Conservation (phyloP, 1,140 invertebrate genomes). For the Druon quercuslanigerum region DNA sequence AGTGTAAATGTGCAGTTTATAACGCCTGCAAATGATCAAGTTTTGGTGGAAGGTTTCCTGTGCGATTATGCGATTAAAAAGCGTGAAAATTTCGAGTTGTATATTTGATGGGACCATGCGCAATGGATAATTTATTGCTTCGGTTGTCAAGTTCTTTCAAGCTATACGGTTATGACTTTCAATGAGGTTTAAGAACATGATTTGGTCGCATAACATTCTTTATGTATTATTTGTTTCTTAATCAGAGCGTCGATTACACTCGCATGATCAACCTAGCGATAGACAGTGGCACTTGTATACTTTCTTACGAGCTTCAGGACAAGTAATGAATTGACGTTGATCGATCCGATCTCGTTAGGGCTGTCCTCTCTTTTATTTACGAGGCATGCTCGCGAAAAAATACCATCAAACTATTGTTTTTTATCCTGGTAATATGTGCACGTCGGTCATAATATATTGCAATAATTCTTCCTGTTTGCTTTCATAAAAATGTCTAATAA, state of each 20-base stretch:
- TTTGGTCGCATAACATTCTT: not conserved
- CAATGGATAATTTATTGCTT: not conserved
- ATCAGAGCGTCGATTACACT: not conserved
- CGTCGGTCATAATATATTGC: not conserved
- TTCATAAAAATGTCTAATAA: slow-evolving; percentile 18
- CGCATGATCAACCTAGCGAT: not conserved
- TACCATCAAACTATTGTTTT: not conserved
- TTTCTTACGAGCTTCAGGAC: slow-evolving; percentile 10
- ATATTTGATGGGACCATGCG: not conserved
- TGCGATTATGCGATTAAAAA: not conserved
- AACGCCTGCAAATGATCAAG: not conserved
- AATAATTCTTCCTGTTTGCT: not conserved
- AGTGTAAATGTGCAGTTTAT: not conserved
- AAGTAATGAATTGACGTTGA: slow-evolving; percentile 18
- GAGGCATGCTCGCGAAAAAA: not conserved
- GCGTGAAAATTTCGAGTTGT: not conserved
- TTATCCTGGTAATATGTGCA: not conserved
- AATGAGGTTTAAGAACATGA: slow-evolving; percentile 1
- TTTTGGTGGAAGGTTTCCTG: not conserved
- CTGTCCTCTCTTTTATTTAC: slow-evolving; percentile 2
- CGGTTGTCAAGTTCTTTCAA: not conserved
- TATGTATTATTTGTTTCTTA: slow-evolving; percentile 22
- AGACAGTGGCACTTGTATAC: slow-evolving; percentile 13
- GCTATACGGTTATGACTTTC: not conserved
- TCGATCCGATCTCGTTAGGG: slow-evolving; percentile 14